Evolutionary conservation across 2,888 invertebrate species (phyloP).

Genomic region (Mellilla xanthometata): DNA sequence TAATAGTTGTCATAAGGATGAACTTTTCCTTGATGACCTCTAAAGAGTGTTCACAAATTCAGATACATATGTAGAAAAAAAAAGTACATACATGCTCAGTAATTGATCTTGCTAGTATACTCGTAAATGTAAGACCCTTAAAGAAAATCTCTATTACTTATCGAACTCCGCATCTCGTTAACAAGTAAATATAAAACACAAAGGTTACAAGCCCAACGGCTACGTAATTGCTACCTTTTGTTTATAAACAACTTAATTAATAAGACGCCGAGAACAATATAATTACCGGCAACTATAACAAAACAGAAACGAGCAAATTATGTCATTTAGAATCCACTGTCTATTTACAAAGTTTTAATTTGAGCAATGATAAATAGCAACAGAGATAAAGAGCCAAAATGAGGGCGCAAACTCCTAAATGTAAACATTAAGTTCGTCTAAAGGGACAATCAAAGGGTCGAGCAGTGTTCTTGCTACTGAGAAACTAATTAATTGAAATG

Average conservation of each 20-base stretch:
- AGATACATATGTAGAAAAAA: too few relatives aligned
- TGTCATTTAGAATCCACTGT: conserved; percentile 37
- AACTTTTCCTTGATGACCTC: too few relatives aligned
- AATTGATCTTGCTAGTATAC: too few relatives aligned
- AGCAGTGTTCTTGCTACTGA: conserved; percentile 42
- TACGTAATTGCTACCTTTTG: conserved; percentile 38
- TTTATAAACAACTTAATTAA: conserved; percentile 37
- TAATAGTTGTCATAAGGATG: too few relatives aligned
- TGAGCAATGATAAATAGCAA: conserved; percentile 38
- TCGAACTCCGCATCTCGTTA: too few relatives aligned
- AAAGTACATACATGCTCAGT: too few relatives aligned
- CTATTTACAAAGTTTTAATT: conserved; percentile 40
- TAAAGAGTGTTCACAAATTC: too few relatives aligned
- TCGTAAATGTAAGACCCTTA: too few relatives aligned
- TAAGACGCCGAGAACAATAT: conserved; percentile 36
- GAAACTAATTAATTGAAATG: conserved; percentile 61
- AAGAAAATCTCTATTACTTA: too few relatives aligned
- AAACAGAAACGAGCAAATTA: conserved; percentile 21
- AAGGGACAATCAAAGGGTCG: conserved; percentile 53
- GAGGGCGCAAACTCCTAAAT: conserved; percentile 50
- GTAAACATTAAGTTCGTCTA: conserved; percentile 58
- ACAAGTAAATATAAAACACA: conserved; percentile 23
- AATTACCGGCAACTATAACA: conserved; percentile 30
- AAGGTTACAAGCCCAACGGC: conserved; percentile 28
- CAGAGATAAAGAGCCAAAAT: conserved; percentile 38